A percentile compares a stretch with the other conserved stretches of the same genome.
These are phyloP conservation scores for Oreochromis aureus DNA, from an alignment of 2,113 vertebrate species.

Conservation along the genomic window DNA sequence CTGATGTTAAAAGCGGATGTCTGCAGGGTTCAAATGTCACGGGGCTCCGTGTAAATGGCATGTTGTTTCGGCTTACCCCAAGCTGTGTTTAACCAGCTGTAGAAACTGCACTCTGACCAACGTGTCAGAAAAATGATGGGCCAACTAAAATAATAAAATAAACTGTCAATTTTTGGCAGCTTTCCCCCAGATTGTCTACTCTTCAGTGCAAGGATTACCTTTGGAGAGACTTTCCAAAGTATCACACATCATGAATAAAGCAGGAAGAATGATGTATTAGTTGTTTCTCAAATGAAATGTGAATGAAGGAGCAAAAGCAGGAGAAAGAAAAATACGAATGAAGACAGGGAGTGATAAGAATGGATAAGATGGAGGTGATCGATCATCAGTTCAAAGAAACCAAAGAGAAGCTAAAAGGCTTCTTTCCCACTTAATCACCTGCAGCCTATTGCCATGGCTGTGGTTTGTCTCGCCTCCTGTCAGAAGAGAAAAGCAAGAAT, in stretches of 20 bases:
- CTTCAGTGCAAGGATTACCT: neutral
- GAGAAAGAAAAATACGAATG: neutral
- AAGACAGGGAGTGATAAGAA: neutral
- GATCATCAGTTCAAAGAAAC: neutral
- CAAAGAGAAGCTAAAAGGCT: neutral
- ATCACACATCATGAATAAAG: neutral
- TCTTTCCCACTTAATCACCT: neutral
- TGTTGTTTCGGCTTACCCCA: conserved; percentile 23
- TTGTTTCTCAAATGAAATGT: neutral
- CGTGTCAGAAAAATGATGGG: conserved; percentile 28
- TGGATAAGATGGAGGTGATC: neutral
- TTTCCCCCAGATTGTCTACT: neutral
- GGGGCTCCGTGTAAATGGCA: conserved; percentile 21
- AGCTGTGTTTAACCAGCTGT: conserved; percentile 72
- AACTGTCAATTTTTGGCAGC: neutral
- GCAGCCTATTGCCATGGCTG: neutral
- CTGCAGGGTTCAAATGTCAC: conserved; percentile 19
- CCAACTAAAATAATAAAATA: neutral
- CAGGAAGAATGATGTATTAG: neutral
- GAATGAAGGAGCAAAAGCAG: neutral
- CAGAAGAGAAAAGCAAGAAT: neutral
- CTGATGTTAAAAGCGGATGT: neutral
- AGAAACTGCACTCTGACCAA: conserved; percentile 35
- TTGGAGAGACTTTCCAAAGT: neutral
- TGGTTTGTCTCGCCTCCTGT: neutral